These are phyloP conservation scores for Callionymus lyra DNA, from an alignment of 2,113 vertebrate species.

Conservation along the genomic window DNA sequence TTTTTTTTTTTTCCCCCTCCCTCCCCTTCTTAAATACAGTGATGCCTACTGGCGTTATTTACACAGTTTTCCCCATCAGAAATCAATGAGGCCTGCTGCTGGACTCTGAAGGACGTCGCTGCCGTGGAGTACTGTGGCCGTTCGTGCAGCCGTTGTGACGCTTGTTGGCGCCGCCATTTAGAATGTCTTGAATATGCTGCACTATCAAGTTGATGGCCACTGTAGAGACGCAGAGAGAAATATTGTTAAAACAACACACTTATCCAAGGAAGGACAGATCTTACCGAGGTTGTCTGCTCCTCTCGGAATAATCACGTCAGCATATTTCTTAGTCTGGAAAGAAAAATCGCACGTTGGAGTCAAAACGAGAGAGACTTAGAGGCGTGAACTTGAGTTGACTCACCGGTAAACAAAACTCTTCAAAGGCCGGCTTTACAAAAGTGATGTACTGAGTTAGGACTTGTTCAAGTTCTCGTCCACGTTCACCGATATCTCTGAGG, in stretches of 20 bases:
- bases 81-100: constrained; percentile 92
- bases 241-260: background rate
- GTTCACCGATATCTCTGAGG: constrained; percentile 85
- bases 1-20: constrained; percentile 14
- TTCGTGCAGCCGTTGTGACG: constrained; percentile 81
- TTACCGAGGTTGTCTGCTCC: constrained; percentile 94
- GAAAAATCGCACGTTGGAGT: constrained; percentile 1
- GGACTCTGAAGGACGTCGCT: constrained; percentile 81
- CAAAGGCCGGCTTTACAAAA: constrained; percentile 95
- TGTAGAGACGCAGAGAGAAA: constrained; percentile 37
- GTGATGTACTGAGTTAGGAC: constrained; percentile 91
- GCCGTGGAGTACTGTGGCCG: constrained; percentile 72
- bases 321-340: constrained; percentile 93
- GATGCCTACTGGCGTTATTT: constrained; percentile 52
- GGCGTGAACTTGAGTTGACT: no score
- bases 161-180: constrained; percentile 84
- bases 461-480: constrained; percentile 88
- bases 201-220: constrained; percentile 98
- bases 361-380: no score
- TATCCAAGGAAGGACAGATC: background rate
- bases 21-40: constrained; percentile 46
- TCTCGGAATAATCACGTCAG: constrained; percentile 93
- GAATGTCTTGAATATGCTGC: constrained; percentile 97
- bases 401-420: constrained; percentile 97
- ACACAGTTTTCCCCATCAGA: constrained; percentile 34